Conservation (phyloP, 2,797 vertebrate species). For the Dipus sagitta region DNA sequence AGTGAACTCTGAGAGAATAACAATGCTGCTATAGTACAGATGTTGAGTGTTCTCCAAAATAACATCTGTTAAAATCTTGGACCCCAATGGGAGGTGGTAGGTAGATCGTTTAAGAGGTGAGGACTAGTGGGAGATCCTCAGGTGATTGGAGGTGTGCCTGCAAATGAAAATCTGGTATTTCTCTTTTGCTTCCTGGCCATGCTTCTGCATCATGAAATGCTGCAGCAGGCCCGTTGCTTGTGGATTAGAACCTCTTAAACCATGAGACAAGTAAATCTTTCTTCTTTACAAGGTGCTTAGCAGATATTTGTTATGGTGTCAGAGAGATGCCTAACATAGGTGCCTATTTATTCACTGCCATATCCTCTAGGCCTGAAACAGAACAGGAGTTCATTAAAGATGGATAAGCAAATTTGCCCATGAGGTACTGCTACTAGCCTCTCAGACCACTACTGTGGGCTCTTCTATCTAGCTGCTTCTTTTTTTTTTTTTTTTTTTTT, state of each 20-base stretch:
- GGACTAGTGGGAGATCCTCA: neutral
- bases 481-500: neutral
- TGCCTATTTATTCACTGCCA: neutral
- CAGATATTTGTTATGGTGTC: neutral
- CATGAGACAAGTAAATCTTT: neutral
- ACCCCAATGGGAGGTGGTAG: no score
- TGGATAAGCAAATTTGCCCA: neutral
- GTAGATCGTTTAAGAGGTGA: neutral
- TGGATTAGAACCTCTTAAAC: neutral
- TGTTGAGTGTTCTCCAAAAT: neutral
- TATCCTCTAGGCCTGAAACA: neutral
- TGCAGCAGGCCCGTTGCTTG: neutral
- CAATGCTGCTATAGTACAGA: neutral
- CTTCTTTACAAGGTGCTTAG: neutral
- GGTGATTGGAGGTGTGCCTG: neutral
- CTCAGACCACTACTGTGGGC: no score
- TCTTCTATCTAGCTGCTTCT: neutral
- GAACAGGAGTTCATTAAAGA: neutral
- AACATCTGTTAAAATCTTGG: neutral
- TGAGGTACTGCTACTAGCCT: rapidly evolving
- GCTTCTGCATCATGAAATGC: no score
- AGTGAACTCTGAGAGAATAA: neutral
- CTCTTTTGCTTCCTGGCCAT: neutral
- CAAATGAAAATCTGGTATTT: no score
- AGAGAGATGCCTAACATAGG: neutral